Percentiles rank a stretch among this genome's conserved stretches.
phyloP scores from a whole-genome alignment of 2,888 invertebrate species.

The Platerodrilus igneus region DNA sequence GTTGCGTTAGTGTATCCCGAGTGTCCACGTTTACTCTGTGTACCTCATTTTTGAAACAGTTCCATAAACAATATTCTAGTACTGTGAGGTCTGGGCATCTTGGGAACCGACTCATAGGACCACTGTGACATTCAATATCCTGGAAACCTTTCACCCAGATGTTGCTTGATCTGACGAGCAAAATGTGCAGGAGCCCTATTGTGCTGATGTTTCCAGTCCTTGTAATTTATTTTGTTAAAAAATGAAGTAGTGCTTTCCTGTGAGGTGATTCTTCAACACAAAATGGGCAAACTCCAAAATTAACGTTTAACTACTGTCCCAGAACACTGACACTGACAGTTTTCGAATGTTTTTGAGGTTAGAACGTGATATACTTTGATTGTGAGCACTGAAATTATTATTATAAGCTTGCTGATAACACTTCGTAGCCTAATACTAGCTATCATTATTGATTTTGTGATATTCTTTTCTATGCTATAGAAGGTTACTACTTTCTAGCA shows the following conservation, averaged over 20 bases:
- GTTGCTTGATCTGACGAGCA: conserved; percentile 2
- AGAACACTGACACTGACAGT: no score
- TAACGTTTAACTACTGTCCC: no score
- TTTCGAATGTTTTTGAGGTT: no score
- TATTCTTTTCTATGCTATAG: no score
- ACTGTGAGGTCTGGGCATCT: background rate
- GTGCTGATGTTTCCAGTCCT: conserved; percentile 9
- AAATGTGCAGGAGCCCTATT: conserved; percentile 7
- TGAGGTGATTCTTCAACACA: conserved; percentile 19
- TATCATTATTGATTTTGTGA: no score
- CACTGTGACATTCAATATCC: conserved; percentile 6
- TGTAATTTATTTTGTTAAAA: conserved; percentile 19
- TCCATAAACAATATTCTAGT: conserved; percentile 7
- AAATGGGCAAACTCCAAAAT: conserved; percentile 3
- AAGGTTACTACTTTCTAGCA: no score
- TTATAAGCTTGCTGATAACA: no score
- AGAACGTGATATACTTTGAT: no score
- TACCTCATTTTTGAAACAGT: conserved; percentile 4
- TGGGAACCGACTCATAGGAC: conserved; percentile 1
- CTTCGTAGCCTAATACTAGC: no score
- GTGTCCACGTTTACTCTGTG: conserved; percentile 10
- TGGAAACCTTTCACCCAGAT: conserved; percentile 1
- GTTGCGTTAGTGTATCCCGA: conserved; percentile 12
- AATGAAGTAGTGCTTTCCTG: conserved; percentile 17
- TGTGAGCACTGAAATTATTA: no score